Conservation (phyloP, 2,888 invertebrate species). For the Rhingia campestris region DNA sequence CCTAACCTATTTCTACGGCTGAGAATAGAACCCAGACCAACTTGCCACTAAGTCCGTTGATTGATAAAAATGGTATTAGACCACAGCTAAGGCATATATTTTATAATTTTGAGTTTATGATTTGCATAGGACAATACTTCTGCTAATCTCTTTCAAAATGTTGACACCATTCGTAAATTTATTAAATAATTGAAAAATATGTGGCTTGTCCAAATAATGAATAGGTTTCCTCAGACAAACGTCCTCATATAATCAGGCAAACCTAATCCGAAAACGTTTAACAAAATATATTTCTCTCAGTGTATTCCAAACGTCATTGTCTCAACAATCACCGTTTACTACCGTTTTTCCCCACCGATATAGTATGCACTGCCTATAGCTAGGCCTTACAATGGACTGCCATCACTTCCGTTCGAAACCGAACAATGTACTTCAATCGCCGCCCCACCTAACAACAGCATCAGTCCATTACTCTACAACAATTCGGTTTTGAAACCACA, state of each 20-base stretch:
- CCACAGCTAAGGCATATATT: too few species aligned
- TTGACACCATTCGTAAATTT: too few species aligned
- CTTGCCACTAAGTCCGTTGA: too few species aligned
- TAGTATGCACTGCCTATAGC: not conserved
- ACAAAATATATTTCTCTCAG: slow-evolving; percentile 33
- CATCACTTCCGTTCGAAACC: slow-evolving; percentile 45
- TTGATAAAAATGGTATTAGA: too few species aligned
- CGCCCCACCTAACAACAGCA: slow-evolving; percentile 41
- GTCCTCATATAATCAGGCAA: not conserved
- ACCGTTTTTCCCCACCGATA: not conserved
- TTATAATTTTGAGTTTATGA: too few species aligned
- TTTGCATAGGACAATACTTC: too few species aligned
- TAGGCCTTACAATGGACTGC: slow-evolving; percentile 11
- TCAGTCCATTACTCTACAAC: slow-evolving; percentile 72
- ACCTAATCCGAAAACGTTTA: not conserved
- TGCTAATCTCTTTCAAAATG: too few species aligned
- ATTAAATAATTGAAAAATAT: too few species aligned
- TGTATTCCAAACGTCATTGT: slow-evolving; percentile 53
- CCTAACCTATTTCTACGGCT: too few species aligned
- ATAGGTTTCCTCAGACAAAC: not conserved
- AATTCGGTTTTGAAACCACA: slow-evolving; percentile 71
- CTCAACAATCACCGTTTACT: slow-evolving; percentile 54
- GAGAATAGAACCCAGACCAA: too few species aligned
- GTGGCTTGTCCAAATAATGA: not conserved
- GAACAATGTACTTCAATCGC: slow-evolving; percentile 26